A percentile compares a stretch with the other conserved stretches of the same genome.
Evolutionary conservation across 1,140 invertebrate species (phyloP).

Genomic region (Littorina saxatilis): DNA sequence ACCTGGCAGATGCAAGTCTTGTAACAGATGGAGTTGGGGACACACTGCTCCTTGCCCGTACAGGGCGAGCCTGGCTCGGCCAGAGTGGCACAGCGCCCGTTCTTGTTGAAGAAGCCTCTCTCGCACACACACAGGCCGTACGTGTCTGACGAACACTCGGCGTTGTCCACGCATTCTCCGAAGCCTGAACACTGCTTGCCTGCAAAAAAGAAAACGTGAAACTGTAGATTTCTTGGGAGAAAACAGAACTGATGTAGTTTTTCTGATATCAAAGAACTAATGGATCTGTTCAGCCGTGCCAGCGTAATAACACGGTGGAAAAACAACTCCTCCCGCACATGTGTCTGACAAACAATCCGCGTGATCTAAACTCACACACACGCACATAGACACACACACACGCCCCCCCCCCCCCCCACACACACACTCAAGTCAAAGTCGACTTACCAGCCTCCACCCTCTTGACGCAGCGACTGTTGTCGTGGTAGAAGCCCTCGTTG

Average conservation of each 20-base stretch:
- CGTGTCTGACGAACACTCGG: constrained; percentile 15
- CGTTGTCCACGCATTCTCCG: constrained; percentile 31
- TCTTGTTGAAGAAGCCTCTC: constrained; percentile 28
- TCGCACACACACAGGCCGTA: constrained; percentile 40
- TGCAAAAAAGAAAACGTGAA: background rate
- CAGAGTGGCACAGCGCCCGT: constrained; percentile 23
- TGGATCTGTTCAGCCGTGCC: no score
- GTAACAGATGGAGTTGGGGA: constrained; percentile 36
- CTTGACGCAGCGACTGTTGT: constrained; percentile 18
- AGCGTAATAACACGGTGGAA: no score
- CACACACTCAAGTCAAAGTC: background rate
- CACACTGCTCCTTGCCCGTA: constrained; percentile 37
- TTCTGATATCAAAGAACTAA: no score
- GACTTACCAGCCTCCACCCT: constrained; percentile 24
- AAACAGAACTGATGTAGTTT: no score
- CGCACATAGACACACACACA: constrained; percentile 7
- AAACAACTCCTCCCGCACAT: no score
- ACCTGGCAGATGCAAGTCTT: constrained; percentile 37
- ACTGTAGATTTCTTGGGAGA: no score
- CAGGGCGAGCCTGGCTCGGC: constrained; percentile 36
- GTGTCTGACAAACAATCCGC: no score
- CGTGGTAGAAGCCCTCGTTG: constrained; percentile 32
- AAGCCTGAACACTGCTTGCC: constrained; percentile 31
- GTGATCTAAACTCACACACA: no score
- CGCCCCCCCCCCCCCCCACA: background rate